Conservation (phyloP, 1,140 invertebrate genomes). For the Arion vulgaris region DNA sequence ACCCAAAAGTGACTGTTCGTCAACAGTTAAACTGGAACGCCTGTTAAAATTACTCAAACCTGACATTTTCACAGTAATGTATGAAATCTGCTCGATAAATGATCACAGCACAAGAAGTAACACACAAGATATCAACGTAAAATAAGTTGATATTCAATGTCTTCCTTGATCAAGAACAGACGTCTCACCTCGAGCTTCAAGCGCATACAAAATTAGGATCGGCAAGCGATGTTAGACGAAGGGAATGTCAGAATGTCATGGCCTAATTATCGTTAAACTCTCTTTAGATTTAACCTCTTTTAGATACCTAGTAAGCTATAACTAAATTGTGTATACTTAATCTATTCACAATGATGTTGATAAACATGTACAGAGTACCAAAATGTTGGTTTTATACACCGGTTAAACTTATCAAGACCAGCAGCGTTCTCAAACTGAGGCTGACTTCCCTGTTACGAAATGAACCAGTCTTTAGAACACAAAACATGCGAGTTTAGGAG, state of each 20-base stretch:
- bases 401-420: neutral
- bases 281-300: neutral
- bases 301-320: neutral
- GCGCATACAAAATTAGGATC: neutral
- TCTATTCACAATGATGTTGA: neutral
- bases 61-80: slow-evolving; percentile 1
- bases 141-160: too few species aligned
- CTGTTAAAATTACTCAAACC: slow-evolving; percentile 16
- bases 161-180: too few species aligned
- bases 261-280: neutral
- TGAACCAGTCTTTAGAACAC: neutral
- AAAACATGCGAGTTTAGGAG: slow-evolving; percentile 26
- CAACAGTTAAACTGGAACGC: slow-evolving; percentile 16
- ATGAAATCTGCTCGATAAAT: neutral
- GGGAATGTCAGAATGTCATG: neutral
- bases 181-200: neutral
- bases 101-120: neutral
- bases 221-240: neutral
- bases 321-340: too few species aligned
- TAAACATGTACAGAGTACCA: neutral
- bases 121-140: neutral
- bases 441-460: neutral
- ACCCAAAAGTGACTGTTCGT: slow-evolving; percentile 50
- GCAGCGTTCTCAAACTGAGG: neutral
- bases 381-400: neutral